These are phyloP conservation scores for Cyprinodon diabolis DNA, from an alignment of 2,797 vertebrate genomes.

Conservation along the genomic window DNA sequence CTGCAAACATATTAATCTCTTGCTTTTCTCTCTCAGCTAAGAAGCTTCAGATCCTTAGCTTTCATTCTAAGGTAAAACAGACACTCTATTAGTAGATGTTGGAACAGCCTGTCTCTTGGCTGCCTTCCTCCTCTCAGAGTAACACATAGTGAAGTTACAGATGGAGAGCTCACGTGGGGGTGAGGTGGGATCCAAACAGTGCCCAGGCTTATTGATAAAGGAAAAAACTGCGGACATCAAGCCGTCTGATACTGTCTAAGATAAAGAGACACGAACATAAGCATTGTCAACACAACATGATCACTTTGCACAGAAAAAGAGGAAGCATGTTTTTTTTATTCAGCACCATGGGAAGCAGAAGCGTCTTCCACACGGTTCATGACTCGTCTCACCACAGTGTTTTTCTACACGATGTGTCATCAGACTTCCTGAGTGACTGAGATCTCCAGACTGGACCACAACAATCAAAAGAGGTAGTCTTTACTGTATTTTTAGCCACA, in stretches of 20 bases:
- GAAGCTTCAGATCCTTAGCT: conserved; percentile 21
- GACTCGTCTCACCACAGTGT: conserved; percentile 34
- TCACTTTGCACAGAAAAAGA: conserved; percentile 34
- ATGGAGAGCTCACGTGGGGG: conserved; percentile 35
- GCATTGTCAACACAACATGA: conserved; percentile 15
- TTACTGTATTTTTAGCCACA: conserved; percentile 41
- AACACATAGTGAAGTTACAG: conserved; percentile 36
- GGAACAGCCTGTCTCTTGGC: conserved; percentile 32
- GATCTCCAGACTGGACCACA: conserved; percentile 2
- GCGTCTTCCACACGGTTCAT: conserved; percentile 26
- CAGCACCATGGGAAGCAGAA: conserved; percentile 7
- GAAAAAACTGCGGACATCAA: conserved; percentile 25
- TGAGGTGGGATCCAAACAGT: conserved; percentile 15
- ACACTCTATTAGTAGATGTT: conserved; percentile 20
- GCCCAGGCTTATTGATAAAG: conserved; percentile 5
- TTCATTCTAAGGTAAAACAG: conserved; percentile 19
- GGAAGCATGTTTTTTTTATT: conserved; percentile 32
- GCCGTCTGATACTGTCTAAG: conserved; percentile 10
- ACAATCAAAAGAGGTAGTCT: conserved; percentile 39
- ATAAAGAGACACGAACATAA: conserved; percentile 18
- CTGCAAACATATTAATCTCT: background rate
- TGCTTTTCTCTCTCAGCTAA: conserved; percentile 12
- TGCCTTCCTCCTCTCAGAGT: conserved; percentile 31
- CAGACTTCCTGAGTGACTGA: conserved; percentile 44
- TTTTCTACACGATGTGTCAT: conserved; percentile 31